Base-by-base conservation (phyloP, 2,113 vertebrate genomes). In the Corvus hawaiiensis region DNA sequence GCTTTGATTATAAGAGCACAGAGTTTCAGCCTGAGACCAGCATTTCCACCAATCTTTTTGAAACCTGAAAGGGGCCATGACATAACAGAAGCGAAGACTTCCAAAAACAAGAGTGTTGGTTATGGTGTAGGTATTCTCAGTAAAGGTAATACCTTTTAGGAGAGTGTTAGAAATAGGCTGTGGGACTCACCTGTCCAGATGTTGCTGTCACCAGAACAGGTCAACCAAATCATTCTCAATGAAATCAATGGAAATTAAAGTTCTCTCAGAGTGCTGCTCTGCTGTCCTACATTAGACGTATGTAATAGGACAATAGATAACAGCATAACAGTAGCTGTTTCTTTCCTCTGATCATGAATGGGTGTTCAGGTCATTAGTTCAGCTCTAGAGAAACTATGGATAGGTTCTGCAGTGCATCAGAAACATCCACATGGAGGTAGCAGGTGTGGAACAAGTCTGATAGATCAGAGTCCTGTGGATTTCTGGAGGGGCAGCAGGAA, bases 341-440 rank as follows among this genome's bases (percentile, higher is more conserved):
- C 11, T 77, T 91, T 89, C 11, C 16, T 51, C 21, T 75, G 43
- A 30, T 19, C 0, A 0, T 43, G 21, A 75, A 48, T 10, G 10
- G 19, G 11, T 75, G 22, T 58, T 71, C 46, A 37, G 4, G 21
- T 30, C 3, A 1, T 11, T 78, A 52, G 7, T 19, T 90, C 17
- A 82, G 16, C 22, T 72, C 23, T 35, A 51, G 41, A 46, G 20
- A 20, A 18, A 44, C 11, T 55, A 37, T 80, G 15, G 20, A 6
- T 30, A 49, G 26, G 4, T 74, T 8, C 26, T 68, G 10, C 4
- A 54, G 8, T 12, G 3, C 14, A 39, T 33, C 16, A 59, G 46
- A 39, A 69, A 51, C 21, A 51, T 13, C 28, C 67, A 14, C 0
- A 0, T 44, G n/a, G 27, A 67, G 20, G 9, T 55, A 46, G 12